These are phyloP conservation scores for Turnix velox DNA, from an alignment of 2,113 vertebrate genomes.

Conservation along the genomic window DNA sequence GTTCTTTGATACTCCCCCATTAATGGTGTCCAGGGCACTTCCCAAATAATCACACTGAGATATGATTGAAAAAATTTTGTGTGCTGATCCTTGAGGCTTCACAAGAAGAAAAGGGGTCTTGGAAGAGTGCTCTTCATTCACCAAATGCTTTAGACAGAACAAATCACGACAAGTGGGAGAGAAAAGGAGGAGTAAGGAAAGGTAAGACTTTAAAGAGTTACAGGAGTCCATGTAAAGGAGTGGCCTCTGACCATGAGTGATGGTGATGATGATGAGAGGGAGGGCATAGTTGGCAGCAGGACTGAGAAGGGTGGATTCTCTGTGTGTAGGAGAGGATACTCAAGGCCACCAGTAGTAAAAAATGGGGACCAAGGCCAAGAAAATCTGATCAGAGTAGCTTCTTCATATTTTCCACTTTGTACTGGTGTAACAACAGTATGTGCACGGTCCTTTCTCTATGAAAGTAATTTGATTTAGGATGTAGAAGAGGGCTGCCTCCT, in stretches of 20 bases:
- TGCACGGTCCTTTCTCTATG: not conserved
- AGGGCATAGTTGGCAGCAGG: not conserved
- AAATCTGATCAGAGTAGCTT: not conserved
- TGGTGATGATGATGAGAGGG: not conserved
- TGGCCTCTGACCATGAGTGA: not conserved
- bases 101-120: not conserved
- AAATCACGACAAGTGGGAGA: not conserved
- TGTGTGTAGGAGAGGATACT: not conserved
- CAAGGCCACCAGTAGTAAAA: not conserved
- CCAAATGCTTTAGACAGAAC: not conserved
- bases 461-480: not conserved
- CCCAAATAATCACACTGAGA: not conserved
- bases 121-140: conserved; percentile 1
- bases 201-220: not conserved
- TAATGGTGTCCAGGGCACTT: not conserved
- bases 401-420: not conserved
- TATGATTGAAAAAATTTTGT: not conserved
- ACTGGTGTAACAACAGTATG: not conserved
- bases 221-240: not conserved
- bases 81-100: not conserved
- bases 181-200: not conserved
- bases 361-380: not conserved
- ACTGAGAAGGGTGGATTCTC: not conserved
- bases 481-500: not conserved
- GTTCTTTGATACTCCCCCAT: not conserved